A percentile compares a stretch with the other conserved stretches of the same genome.
These are phyloP conservation scores for Drosophila anomalipes DNA, from an alignment of 2,888 invertebrate genomes.

Conservation along the genomic window DNA sequence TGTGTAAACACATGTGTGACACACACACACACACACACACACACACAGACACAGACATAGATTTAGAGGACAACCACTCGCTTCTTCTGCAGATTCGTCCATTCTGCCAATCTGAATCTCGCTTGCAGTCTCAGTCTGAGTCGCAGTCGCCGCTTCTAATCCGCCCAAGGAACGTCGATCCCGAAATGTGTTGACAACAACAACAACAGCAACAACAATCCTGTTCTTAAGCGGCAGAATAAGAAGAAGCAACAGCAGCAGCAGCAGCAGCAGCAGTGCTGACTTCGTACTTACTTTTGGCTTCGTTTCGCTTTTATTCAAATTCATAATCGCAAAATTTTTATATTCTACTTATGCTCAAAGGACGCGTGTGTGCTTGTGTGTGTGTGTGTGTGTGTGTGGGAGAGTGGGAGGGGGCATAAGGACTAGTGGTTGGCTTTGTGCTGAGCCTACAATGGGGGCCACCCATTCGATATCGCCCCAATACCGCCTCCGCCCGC, in stretches of 20 bases:
- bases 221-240: conserved; percentile 40
- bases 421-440: conserved; percentile 73
- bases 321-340: conserved; percentile 84
- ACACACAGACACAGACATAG: neutral
- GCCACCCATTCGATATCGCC: conserved; percentile 36
- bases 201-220: conserved; percentile 12
- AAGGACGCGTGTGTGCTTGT: conserved; percentile 53
- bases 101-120: neutral
- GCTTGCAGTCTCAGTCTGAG: neutral
- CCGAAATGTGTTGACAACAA: conserved; percentile 11
- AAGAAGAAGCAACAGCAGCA: neutral
- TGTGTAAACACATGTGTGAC: neutral
- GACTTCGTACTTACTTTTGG: conserved; percentile 70
- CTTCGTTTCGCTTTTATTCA: conserved; percentile 83
- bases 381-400: conserved; percentile 36
- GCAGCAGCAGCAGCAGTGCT: conserved; percentile 3
- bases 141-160: conserved; percentile 60
- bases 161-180: conserved; percentile 44
- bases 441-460: conserved; percentile 68
- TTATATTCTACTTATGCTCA: conserved; percentile 81
- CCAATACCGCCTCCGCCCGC: conserved; percentile 29
- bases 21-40: neutral
- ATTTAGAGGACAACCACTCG: conserved; percentile 21
- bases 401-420: conserved; percentile 15
- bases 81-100: neutral